Base-by-base conservation (phyloP, 1,140 invertebrate genomes). In the Hyles vespertilio region DNA sequence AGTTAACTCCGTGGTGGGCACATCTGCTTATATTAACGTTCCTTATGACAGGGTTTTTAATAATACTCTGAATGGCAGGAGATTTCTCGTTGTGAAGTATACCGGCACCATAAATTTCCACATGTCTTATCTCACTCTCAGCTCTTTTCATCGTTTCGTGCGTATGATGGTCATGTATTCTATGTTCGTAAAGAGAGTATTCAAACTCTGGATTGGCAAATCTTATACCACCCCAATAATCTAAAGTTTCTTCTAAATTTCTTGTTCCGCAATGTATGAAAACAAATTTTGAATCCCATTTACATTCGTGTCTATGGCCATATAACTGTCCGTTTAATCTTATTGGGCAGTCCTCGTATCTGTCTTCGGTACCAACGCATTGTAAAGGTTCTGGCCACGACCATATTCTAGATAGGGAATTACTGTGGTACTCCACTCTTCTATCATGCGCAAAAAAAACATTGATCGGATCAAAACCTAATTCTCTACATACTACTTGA, bases 211-310 rank as follows among this genome's bases (percentile, higher is more conserved):
- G 92, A 77, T 95, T 93, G 5, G 97, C 93, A 86, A 99, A 98
- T 49, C 98, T 88, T 59, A 99, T 94, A 33, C 98, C 98, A 48
- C 98, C 98, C 98, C 98, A 99, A 81, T 99, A 98, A 50, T 96
- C 92, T 47, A 93, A 86, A 8, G 90, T 89, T 3, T 91, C 80
- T 9, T 93, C 91, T 5, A 96, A 70, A 84, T 95, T 96, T 63
- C 94, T 91, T 51, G 93, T 91, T 2, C 96, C 97, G 80, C 98
- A 99, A 67, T 96, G 93, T 40, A 99, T 93, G 74, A 99, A 99
- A 0, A 99, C 96, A 81, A 97, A 99, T 43, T 95, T 91, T 48
- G 95, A 94, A 76, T 97, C 93, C 95, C 96, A 97, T 54, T 93
- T 92, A 77, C 97, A 98, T 67, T 94, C 93, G 80, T 97, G 94